Conservation (phyloP, 2,113 vertebrate species). For the Nothoprocta perdicaria region DNA sequence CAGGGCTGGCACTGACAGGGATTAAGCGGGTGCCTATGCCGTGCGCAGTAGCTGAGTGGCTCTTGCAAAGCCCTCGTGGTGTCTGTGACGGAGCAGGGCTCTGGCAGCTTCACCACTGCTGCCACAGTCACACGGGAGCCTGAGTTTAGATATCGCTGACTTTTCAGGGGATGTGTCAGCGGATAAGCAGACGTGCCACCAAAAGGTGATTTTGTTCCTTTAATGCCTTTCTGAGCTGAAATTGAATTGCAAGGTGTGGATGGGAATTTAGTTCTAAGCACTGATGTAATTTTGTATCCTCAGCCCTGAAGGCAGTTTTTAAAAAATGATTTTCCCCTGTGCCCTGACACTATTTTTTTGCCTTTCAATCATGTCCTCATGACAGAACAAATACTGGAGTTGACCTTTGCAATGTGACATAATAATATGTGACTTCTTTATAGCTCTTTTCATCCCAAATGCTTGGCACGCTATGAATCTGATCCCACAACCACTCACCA, state of each 20-base stretch:
- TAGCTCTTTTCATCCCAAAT: conserved; percentile 62
- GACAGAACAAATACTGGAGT: conserved; percentile 61
- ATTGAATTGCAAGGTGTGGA: conserved; percentile 47
- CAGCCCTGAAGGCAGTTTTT: conserved; percentile 37
- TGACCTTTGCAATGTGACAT: conserved; percentile 69
- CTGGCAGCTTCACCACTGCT: not conserved
- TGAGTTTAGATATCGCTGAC: not conserved
- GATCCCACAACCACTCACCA: conserved; percentile 7
- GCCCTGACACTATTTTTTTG: conserved; percentile 60
- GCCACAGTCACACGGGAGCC: not conserved
- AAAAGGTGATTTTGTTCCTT: conserved; percentile 56
- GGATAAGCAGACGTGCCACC: conserved; percentile 52
- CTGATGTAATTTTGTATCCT: conserved; percentile 62
- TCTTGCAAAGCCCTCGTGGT: not conserved
- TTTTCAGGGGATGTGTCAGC: conserved; percentile 40
- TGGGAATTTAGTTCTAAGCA: conserved; percentile 47
- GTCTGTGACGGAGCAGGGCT: not conserved
- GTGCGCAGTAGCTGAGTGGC: not conserved
- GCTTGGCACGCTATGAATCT: conserved; percentile 11
- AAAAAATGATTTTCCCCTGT: conserved; percentile 53
- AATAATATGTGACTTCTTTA: conserved; percentile 71
- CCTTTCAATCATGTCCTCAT: conserved; percentile 61
- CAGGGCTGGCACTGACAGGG: accelerated
- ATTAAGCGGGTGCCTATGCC: accelerated
- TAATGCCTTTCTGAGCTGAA: conserved; percentile 55